Evolutionary conservation across 2,113 vertebrate genomes (phyloP).

Genomic region (Channa argus): DNA sequence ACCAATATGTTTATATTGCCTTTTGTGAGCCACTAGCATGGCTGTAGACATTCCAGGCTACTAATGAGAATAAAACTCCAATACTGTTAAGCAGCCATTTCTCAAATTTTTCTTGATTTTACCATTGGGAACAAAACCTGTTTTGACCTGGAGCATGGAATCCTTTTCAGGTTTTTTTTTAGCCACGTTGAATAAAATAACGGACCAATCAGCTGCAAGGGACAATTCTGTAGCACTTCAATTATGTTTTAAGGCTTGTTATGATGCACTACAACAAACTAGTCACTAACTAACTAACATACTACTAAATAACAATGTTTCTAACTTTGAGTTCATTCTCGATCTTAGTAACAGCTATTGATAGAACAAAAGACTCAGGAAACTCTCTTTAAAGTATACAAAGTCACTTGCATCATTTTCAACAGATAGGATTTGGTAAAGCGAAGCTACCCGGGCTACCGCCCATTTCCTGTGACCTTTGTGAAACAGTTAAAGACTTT

Average conservation of each 20-base stretch:
- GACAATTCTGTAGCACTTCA: background rate
- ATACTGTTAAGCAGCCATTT: too few species aligned
- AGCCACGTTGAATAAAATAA: background rate
- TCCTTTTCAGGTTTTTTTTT: background rate
- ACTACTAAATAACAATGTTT: background rate
- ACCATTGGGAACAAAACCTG: too few species aligned
- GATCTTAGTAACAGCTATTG: background rate
- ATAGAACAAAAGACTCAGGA: background rate
- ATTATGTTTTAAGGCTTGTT: background rate
- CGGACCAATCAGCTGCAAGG: background rate
- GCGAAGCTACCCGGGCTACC: slow-evolving; percentile 1
- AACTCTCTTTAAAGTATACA: background rate
- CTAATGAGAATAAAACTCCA: too few species aligned
- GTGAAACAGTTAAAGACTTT: slow-evolving; percentile 31
- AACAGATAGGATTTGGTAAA: background rate
- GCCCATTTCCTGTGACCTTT: slow-evolving; percentile 46
- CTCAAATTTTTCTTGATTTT: too few species aligned
- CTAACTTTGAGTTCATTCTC: background rate
- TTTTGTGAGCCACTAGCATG: too few species aligned
- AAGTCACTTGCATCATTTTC: background rate
- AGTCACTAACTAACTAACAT: background rate
- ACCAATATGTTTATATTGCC: too few species aligned
- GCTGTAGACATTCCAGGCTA: too few species aligned
- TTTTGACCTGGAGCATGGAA: background rate
- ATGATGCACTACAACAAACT: background rate